Base-by-base conservation (phyloP, 2,888 invertebrate genomes). In the Brachyptera putata region DNA sequence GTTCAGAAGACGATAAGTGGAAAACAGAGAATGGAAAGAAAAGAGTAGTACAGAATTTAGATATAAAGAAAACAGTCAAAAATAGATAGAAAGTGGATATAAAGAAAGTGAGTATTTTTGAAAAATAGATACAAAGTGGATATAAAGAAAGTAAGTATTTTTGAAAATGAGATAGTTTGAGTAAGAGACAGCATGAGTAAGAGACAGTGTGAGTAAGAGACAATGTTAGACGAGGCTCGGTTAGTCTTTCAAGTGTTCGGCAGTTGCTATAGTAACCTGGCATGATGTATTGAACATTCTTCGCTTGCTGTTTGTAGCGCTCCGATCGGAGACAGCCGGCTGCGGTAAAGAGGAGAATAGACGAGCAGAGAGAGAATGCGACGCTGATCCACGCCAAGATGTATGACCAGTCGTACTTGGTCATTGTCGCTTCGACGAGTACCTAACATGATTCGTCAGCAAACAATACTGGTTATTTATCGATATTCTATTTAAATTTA, bases 241-340 rank as follows among this genome's bases (percentile, higher is more conserved):
- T 46, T 56, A 43, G 41, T 58, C 58, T 39, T 37, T 46, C 58
- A n/a, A n/a, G n/a, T n/a, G n/a, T n/a, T n/a, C n/a, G n/a, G n/a
- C 18, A 14, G 25, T 21, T 14, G 53, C 50, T 57, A 36, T 56
- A 34, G 50, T 25, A 80, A 89, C 89, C 89, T 86, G 89, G 89
- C 89, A 90, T 90, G 72, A 91, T 87, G 82, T 91, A 91, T 77
- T 90, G 90, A 80, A 90, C 86, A 76, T 89, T 90, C 75, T 82
- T 82, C 73, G 86, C 83, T 68, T 83, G 82, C 72, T 87, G 87
- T 68, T 83, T 82, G 66, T 84, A 84, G 69, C 85, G 84, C 76
- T 91, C 91, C 75, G 83, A 84, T 73, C 85, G 82, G 69, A 91
- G 80, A 75, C 89, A 89, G 73, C 86, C 83, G 66, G 89, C 87